Evolutionary conservation across 2,113 vertebrate genomes (phyloP), one percentile per base, ranked within the genome.

Genomic region (Pagrus major): DNA sequence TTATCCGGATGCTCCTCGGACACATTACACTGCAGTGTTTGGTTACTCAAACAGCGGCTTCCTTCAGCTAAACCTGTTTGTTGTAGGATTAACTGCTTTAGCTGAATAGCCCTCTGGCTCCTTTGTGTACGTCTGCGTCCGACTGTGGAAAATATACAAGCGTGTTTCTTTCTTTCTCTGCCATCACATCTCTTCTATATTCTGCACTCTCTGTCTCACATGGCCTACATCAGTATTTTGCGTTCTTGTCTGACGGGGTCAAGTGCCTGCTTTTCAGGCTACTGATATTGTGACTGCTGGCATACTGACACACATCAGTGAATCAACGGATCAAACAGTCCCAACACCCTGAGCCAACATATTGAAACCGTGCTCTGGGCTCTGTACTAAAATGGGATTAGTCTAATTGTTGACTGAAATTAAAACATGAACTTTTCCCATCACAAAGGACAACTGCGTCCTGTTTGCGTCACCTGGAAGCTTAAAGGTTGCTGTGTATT

Each of bases 11-110:
- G 59, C 56, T 82, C 42, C 46, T 73, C 52, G 41, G 77, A 72
- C 58, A 41, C 18, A 8, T 69, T 60, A 47, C 44, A 56, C 59
- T 10, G 1, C 55, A 11, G 12, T 1, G n/a, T 56, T 4, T 20
- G 41, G 60, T 56, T 85, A 42, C 71, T 81, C 41, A 86, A 89
- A 89, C 44, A 86, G 58, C 67, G 12, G 6, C 42, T 29, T 52
- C 59, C 21, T 63, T 71, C 67, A 76, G 31, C 31, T 20, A 33
- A 83, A 74, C 84, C 76, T 78, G 85, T 88, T 85, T 84, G 42
- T 66, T 74, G 37, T 72, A 51, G 71, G 56, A 65, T 83, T 86
- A 76, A 18, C 52, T 73, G 58, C 20, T 61, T 74, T 33, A 69
- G 8, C 31, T 35, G 15, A 46, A 58, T 23, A 70, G 46, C 64